Base-by-base conservation (phyloP, 2,888 invertebrate species). In the Dioctria rufipes region DNA sequence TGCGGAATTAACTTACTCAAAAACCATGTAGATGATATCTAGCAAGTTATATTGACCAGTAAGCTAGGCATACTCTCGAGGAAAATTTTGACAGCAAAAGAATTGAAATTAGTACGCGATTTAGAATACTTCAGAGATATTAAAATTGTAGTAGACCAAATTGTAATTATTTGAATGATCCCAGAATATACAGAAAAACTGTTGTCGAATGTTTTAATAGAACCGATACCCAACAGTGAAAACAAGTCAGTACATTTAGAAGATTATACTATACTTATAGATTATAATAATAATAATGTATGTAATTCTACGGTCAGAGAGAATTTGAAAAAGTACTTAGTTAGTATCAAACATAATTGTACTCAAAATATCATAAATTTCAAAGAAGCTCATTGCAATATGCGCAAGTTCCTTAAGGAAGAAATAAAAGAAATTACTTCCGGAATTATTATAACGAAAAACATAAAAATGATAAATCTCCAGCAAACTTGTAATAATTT, bases 401-500 rank as follows among this genome's bases (percentile, higher is more conserved):
- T 71, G 43, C 63, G 4, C 43, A 63, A 78, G 40, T 73, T 54
- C 40, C 67, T 51, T 60, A 66, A 81, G 0, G 42, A 66, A 51
- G 43, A 63, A 67, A 73, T 73, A n/a, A 80, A 80, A 37, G 63
- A 78, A 63, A 78, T 78, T 54, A 49, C 39, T 5, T 49, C 69
- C 67, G 65, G 78, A 43, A 71, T 81, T 78, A 39, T 71, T 37
- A 54, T 69, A 51, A 81, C 78, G 6, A 81, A 81, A 61, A 81
- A 69, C 37, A 61, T 78, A 3, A n/a, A 5, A n/a, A 49, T 60
- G 11, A 81, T 54, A 6, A 3, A 71, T 51, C 63, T 73, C 8
- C 5, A 43, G 6, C 81, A 81, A 9, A 81, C 63, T 65, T 81
- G 79, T 60, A 40, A 81, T 5, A 81, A 79, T 43, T 81, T 51